Evolutionary conservation across 2,888 invertebrate genomes (phyloP).

Genomic region (Ellobium chinense): DNA sequence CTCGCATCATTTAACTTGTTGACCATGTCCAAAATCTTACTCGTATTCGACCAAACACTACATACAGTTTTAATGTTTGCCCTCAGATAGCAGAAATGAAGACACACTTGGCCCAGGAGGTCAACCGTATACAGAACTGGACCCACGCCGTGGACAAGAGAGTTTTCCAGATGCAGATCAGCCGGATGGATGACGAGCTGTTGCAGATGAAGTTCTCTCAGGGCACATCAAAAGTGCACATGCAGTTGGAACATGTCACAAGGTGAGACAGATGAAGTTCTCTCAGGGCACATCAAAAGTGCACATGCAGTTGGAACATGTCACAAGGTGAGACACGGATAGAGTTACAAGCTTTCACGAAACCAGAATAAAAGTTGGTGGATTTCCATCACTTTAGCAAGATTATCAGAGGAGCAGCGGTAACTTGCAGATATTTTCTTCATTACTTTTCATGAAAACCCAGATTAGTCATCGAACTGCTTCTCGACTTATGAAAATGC

Average conservation of each 20-base stretch:
- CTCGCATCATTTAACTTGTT: too few relatives aligned
- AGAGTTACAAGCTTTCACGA: too few relatives aligned
- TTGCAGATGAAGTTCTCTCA: conserved; percentile 23
- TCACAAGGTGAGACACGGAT: conserved; percentile 39
- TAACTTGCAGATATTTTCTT: too few relatives aligned
- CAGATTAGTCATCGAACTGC: too few relatives aligned
- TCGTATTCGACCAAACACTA: too few relatives aligned
- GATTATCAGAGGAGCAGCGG: too few relatives aligned
- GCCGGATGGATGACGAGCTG: conserved; percentile 37
- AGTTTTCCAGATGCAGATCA: conserved; percentile 35
- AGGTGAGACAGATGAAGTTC: conserved; percentile 34
- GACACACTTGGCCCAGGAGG: conserved; percentile 13
- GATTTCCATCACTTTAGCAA: too few relatives aligned
- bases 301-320: conserved; percentile 25
- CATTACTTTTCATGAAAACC: too few relatives aligned
- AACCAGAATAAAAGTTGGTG: too few relatives aligned
- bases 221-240: conserved; percentile 19
- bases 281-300: neutral
- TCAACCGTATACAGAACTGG: conserved; percentile 30
- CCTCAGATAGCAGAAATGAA: conserved; percentile 29
- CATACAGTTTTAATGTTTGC: too few relatives aligned
- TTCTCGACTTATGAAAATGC: too few relatives aligned
- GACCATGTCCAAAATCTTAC: too few relatives aligned
- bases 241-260: conserved; percentile 18
- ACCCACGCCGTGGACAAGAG: conserved; percentile 37